Evolutionary conservation across 1,140 invertebrate species (phyloP), one percentile per base, ranked within the genome.

Genomic region (Trichonephila clavipes): DNA sequence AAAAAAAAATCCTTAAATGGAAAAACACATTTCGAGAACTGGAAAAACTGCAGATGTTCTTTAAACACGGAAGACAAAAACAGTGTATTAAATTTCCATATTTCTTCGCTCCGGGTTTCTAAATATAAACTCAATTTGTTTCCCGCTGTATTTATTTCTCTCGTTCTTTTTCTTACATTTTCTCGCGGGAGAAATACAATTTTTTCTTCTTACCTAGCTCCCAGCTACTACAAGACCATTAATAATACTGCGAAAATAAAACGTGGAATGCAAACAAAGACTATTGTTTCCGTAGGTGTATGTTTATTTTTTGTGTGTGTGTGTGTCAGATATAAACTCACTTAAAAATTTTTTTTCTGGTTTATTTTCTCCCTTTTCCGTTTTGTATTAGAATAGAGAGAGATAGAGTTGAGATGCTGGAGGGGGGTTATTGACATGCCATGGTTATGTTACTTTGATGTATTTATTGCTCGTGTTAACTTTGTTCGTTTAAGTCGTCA

Each of bases 21-120:
- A 40, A 51, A 21, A 59, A 40, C 40, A 14, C n/a, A 34, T 64
- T 51, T 18, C 14, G 21, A 24, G 14, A n/a, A 6, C 21, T 59
- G 83, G 58, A 6, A 10, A 85, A 51, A 85, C n/a, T 59, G 72
- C 40, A 61, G 40, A 66, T 77, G 28, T 58, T 62, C 66, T 81
- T 82, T 44, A 82, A 81, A 82, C 69, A 90, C 72, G 89, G 40
- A 90, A 90, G 88, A 58, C 69, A 40, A 81, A 81, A 82, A 18
- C 34, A 21, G 14, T 64, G 66, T 90, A 90, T 90, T 82, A 90
- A 82, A 90, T 90, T 90, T 90, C 89, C 89, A 90, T 90, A 90
- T 90, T 90, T 90, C 66, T 90, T 59, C 89, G 77, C 44, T 90
- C 24, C 24, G 28, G 44, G 72, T 90, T 90, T 62, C 89, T 90